Base-by-base conservation (phyloP, 2,113 vertebrate genomes). In the Nannospalax galili region DNA sequence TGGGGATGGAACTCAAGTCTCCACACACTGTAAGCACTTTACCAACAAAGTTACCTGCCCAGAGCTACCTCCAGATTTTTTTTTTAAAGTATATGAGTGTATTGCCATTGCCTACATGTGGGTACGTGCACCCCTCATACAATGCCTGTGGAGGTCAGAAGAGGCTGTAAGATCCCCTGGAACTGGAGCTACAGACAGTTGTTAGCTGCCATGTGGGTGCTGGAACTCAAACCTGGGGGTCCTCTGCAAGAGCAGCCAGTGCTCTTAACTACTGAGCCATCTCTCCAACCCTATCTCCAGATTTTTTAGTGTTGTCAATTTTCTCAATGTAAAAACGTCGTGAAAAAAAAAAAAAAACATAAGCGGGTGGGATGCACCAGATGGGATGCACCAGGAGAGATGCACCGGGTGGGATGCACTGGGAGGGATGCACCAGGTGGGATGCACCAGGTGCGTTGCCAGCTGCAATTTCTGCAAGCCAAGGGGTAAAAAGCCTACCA, bases 401-500 rank as follows among this genome's bases (percentile, higher is more conserved):
- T n/a, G n/a, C n/a, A n/a, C n/a, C 26, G n/a, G 45, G 67, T 91
- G 80, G 67, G 19, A 52, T 69, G 56, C 93, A 69, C 84, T 22
- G n/a, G 45, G 67, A 89, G 80, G 67, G 19, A 52, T 69, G 56
- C 93, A 69, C 84, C 26, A 40, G 45, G 67, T 91, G 80, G 67
- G 19, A 52, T 69, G 56, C 93, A 69, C 84, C 96, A 88, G 88
- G 94, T 81, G 89, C 9, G 1, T 90, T 74, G 88, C 32, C 85
- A 72, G 70, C n/a, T 77, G 80, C 67, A 75, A 42, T 20, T 37
- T 70, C 67, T 45, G 24, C 58, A 87, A 90, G 67, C 40, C 79
- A 45, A 0, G 5, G 84, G 15, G 48, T 90, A 82, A 74, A 65
- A 30, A n/a, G 24, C 10, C 86, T 88, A 80, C 56, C 16, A 14